These are phyloP conservation scores for Oryzias sinensis DNA, from an alignment of 2,797 vertebrate genomes.

Conservation along the genomic window DNA sequence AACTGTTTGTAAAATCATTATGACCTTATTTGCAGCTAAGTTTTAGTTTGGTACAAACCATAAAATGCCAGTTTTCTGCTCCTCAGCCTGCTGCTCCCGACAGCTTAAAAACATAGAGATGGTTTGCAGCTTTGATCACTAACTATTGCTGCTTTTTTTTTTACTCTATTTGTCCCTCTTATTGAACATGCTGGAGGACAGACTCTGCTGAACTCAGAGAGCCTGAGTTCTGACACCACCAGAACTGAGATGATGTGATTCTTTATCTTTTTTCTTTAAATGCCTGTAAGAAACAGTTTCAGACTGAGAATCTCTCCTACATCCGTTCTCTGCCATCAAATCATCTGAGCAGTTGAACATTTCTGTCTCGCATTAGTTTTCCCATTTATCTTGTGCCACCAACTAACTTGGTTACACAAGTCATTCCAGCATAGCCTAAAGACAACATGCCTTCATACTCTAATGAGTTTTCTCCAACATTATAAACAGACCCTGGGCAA, in stretches of 20 bases:
- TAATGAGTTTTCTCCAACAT: slow-evolving; percentile 55
- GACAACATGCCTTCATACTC: slow-evolving; percentile 35
- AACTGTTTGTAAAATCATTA: too few species aligned
- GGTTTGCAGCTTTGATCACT: slow-evolving; percentile 72
- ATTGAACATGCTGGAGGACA: slow-evolving; percentile 71
- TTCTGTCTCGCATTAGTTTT: slow-evolving; percentile 12
- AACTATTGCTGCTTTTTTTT: slow-evolving; percentile 61
- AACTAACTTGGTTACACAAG: slow-evolving; percentile 26
- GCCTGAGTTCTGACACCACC: slow-evolving; percentile 46
- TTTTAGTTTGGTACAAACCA: slow-evolving; percentile 27
- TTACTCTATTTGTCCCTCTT: slow-evolving; percentile 61
- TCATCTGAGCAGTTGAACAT: slow-evolving; percentile 6
- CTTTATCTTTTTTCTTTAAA: slow-evolving; percentile 45
- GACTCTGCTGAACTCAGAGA: slow-evolving; percentile 48
- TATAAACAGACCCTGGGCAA: slow-evolving; percentile 92
- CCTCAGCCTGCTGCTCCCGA: slow-evolving; percentile 66
- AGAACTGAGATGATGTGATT: slow-evolving; percentile 57
- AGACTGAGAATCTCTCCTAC: slow-evolving; percentile 37
- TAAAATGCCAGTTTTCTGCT: slow-evolving; percentile 54
- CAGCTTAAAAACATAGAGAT: slow-evolving; percentile 67
- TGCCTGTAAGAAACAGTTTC: slow-evolving; percentile 55
- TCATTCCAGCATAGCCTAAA: slow-evolving; percentile 23
- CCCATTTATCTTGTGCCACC: slow-evolving; percentile 28
- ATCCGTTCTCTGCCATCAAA: slow-evolving; percentile 19
- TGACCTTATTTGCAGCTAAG: slow-evolving; percentile 24